phyloP scores from a whole-genome alignment of 2,888 invertebrate genomes.

The Agonopterix arenella region DNA sequence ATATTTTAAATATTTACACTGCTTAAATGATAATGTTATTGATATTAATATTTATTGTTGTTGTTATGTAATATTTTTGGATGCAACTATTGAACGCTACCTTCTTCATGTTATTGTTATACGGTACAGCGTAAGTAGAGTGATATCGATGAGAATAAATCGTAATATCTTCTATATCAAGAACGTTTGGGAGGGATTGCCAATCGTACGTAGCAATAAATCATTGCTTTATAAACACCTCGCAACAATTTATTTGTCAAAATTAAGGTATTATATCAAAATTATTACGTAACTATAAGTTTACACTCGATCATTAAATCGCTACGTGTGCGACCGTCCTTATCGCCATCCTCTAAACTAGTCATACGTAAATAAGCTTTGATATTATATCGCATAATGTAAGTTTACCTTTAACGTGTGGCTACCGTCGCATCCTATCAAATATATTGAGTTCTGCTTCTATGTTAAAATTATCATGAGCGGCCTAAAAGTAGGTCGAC shows the following conservation, averaged over 20 bases:
- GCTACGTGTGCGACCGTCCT: constrained; percentile 72
- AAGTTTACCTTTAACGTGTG: constrained; percentile 41
- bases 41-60: constrained; percentile 65
- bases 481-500: constrained; percentile 33
- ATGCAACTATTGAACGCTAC: constrained; percentile 65
- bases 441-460: not conserved
- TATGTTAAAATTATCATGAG: constrained; percentile 28
- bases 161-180: not conserved
- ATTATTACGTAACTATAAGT: constrained; percentile 57
- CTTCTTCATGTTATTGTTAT: constrained; percentile 58
- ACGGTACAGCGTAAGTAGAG: constrained; percentile 25
- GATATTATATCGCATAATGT: constrained; percentile 45
- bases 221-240: constrained; percentile 56
- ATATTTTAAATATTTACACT: constrained; percentile 72
- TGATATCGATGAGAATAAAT: constrained; percentile 7
- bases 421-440: constrained; percentile 26
- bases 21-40: constrained; percentile 69
- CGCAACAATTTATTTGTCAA: constrained; percentile 62
- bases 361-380: constrained; percentile 62
- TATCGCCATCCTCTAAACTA: constrained; percentile 77
- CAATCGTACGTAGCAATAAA: constrained; percentile 27
- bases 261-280: constrained; percentile 57
- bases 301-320: constrained; percentile 56
- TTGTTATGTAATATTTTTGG: constrained; percentile 72
- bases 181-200: constrained; percentile 14